phyloP scores from a whole-genome alignment of 2,113 vertebrate genomes.

The Chionis minor region DNA sequence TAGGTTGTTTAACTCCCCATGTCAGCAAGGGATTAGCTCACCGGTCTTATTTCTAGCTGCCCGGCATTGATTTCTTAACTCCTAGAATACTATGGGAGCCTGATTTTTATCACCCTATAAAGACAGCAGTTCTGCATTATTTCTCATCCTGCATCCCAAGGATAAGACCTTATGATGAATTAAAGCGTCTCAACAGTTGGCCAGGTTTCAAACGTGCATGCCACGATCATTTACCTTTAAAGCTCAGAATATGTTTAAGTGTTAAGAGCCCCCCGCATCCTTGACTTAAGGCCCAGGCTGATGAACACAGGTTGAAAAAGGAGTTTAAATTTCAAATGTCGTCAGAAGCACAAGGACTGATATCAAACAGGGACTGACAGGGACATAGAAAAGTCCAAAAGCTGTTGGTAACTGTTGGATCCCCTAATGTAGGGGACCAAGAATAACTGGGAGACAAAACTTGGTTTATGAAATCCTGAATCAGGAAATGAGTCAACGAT shows the following conservation, averaged over 20 bases:
- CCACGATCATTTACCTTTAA: not conserved
- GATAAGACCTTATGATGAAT: not conserved
- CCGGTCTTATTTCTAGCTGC: not conserved
- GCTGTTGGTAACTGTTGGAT: not conserved
- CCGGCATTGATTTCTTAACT: not conserved
- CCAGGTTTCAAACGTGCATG: not conserved
- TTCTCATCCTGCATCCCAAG: not conserved
- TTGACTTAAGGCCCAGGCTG: not conserved
- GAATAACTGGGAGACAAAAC: not conserved
- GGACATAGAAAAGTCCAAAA: not conserved
- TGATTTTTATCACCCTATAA: not conserved
- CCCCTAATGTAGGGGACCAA: not conserved
- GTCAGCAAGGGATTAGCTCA: not conserved
- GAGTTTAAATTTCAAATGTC: not conserved
- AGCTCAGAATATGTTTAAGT: not conserved
- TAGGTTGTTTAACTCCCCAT: not conserved
- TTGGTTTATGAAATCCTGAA: not conserved
- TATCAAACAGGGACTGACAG: not conserved
- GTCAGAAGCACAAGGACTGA: not conserved
- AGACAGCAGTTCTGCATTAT: not conserved
- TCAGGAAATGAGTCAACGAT: conserved; percentile 37
- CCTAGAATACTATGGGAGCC: not conserved
- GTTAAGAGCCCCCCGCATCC: not conserved
- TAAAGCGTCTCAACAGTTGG: not conserved
- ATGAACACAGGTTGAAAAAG: not conserved